These are phyloP conservation scores for Odontamblyopus rebecca DNA, from an alignment of 2,797 vertebrate species.

Conservation along the genomic window DNA sequence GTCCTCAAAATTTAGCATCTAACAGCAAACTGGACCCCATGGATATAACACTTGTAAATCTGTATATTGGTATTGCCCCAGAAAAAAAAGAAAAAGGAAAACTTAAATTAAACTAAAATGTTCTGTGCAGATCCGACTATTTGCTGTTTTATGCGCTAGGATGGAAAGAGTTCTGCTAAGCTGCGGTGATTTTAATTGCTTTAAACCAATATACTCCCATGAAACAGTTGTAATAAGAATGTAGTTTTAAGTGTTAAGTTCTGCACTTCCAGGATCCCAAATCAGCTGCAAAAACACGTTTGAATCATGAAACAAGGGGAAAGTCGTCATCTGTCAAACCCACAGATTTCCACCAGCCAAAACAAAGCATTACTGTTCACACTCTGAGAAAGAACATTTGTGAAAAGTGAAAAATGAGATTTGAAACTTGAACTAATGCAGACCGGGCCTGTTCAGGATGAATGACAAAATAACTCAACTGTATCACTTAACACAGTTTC, in stretches of 20 bases:
- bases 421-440: constrained; percentile 10
- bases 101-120: too few species aligned
- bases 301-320: constrained; percentile 9
- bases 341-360: constrained; percentile 10
- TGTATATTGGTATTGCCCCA: too few species aligned
- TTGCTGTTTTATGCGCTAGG: too few species aligned
- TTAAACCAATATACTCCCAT: background rate
- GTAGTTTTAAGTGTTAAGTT: background rate
- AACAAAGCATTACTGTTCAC: constrained; percentile 27
- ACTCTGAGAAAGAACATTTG: constrained; percentile 24
- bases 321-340: constrained; percentile 16
- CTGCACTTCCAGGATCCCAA: constrained; percentile 6
- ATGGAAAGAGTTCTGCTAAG: too few species aligned
- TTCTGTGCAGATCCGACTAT: too few species aligned
- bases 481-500: background rate
- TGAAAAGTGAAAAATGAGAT: constrained; percentile 27
- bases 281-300: constrained; percentile 27
- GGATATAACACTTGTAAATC: too few species aligned
- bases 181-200: background rate
- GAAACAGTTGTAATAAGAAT: background rate
- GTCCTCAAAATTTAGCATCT: too few species aligned
- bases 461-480: constrained; percentile 1
- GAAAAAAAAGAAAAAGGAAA: too few species aligned
- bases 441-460: constrained; percentile 9
- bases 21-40: too few species aligned